Evolutionary conservation across 2,113 vertebrate species (phyloP).

Genomic region (Procapra przewalskii): DNA sequence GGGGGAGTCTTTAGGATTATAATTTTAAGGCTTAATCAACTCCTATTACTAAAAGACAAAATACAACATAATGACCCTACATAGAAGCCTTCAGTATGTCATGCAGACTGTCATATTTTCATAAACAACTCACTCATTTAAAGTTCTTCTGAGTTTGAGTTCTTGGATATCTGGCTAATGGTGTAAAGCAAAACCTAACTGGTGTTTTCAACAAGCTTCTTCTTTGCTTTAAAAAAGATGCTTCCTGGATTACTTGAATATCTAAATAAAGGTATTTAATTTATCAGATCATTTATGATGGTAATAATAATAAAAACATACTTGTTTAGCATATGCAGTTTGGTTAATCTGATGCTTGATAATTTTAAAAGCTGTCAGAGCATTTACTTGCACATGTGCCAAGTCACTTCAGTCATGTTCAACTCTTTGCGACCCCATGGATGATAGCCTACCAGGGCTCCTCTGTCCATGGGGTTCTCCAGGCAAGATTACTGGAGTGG

Average conservation of each 20-base stretch:
- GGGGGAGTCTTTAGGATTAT: neutral
- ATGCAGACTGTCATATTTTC: neutral
- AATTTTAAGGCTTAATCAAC: neutral
- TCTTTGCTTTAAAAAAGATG: neutral
- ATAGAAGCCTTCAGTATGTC: neutral
- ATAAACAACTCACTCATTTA: neutral
- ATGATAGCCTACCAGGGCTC: neutral
- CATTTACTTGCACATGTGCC: neutral
- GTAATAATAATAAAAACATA: neutral
- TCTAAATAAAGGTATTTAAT: neutral
- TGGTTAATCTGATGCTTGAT: neutral
- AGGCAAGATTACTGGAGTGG: neutral
- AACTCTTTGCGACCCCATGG: neutral
- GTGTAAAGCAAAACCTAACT: neutral
- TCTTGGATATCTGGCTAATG: neutral
- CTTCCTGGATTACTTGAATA: neutral
- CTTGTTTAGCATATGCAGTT: neutral
- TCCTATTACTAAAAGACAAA: neutral
- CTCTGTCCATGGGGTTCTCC: neutral
- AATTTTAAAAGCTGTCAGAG: neutral
- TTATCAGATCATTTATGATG: neutral
- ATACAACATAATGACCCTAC: neutral
- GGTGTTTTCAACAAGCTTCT: neutral
- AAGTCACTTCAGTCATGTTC: neutral
- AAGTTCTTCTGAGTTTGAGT: constrained; percentile 17